Evolutionary conservation across 2,113 vertebrate genomes (phyloP), one percentile per base, ranked within the genome.

Genomic region (Thermophis baileyi): DNA sequence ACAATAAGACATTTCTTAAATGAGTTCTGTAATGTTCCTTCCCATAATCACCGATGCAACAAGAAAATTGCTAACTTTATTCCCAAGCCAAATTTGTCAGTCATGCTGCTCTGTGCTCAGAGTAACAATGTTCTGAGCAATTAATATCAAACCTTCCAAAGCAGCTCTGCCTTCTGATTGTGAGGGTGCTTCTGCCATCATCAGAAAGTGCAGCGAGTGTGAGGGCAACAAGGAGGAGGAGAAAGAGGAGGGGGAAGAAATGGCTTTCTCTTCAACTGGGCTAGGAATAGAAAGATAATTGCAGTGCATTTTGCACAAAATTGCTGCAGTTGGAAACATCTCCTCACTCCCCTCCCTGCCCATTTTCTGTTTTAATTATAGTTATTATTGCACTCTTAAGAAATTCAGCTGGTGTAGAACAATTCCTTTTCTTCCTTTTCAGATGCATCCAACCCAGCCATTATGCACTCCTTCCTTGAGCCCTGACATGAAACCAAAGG

Each of bases 351-450:
- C 35, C 60, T 60, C 49, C 92, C 85, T 53, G 6, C 35, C 49
- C 89, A 3, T 95, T 97, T 96, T 95, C 93, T 95, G 91, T 93
- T 97, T 81, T 96, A 97, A 96, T 97, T 97, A 96, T 93, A 94
- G 91, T 94, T 97, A 97, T 96, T 96, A 96, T 94, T 96, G 74
- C 90, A 96, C 89, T 95, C 55, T 0, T 96, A 95, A 95, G 95
- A 95, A 97, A 97, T 95, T 97, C 96, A 96, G 92, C 94, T 94
- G 94, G 93, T 90, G 93, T 94, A 93, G 92, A 95, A 96, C 46
- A 97, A 95, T 89, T 87, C 30, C 87, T 92, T 91, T 95, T 55
- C 93, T 69, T 57, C 40, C 93, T 96, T 95, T 93, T 93, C 93
- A 87, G 90, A 69, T 95, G 92, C 86, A 93, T 96, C 89, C 60